A percentile compares a stretch with the other conserved stretches of the same genome.
phyloP scores from a whole-genome alignment of 2,113 vertebrate genomes.

The Ceyx margarethae region DNA sequence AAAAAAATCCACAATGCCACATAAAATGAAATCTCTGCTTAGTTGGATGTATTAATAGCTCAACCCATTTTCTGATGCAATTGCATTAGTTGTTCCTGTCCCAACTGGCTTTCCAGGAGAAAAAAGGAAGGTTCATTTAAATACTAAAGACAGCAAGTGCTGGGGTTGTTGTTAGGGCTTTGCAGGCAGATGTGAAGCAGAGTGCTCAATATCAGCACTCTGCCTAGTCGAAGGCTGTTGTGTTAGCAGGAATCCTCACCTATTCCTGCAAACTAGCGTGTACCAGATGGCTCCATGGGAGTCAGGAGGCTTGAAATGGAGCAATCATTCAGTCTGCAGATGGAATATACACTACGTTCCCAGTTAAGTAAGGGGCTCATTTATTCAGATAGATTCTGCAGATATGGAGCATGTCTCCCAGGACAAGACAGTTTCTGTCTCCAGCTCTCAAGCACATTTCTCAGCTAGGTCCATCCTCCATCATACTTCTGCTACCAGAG shows the following conservation, averaged over 20 bases:
- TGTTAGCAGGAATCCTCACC: slow-evolving; percentile 72
- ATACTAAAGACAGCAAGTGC: slow-evolving; percentile 33
- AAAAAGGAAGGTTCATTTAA: slow-evolving; percentile 46
- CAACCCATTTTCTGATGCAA: slow-evolving; percentile 41
- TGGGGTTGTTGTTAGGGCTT: slow-evolving; percentile 56
- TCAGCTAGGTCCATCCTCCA: slow-evolving; percentile 27
- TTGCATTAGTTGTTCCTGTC: slow-evolving; percentile 41
- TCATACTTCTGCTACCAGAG: slow-evolving; percentile 4
- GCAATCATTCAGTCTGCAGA: slow-evolving; percentile 73
- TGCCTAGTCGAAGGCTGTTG: slow-evolving; percentile 62
- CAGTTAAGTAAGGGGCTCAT: slow-evolving; percentile 76
- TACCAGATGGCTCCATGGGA: slow-evolving; percentile 76
- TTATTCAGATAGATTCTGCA: slow-evolving; percentile 73
- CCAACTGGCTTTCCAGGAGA: slow-evolving; percentile 53
- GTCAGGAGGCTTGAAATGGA: slow-evolving; percentile 78
- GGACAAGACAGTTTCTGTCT: slow-evolving; percentile 49
- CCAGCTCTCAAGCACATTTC: slow-evolving; percentile 53
- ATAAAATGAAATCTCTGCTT: slow-evolving; percentile 26
- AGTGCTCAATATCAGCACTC: slow-evolving; percentile 66
- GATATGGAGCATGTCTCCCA: slow-evolving; percentile 64
- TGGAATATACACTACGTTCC: slow-evolving; percentile 71
- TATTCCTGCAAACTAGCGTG: slow-evolving; percentile 47
- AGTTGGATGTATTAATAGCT: slow-evolving; percentile 40
- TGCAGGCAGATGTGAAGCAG: slow-evolving; percentile 57
- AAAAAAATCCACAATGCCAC: not conserved